Percentiles rank a stretch among this genome's conserved stretches.
Conservation (phyloP, 2,888 invertebrate genomes). For the Melieria picta region DNA sequence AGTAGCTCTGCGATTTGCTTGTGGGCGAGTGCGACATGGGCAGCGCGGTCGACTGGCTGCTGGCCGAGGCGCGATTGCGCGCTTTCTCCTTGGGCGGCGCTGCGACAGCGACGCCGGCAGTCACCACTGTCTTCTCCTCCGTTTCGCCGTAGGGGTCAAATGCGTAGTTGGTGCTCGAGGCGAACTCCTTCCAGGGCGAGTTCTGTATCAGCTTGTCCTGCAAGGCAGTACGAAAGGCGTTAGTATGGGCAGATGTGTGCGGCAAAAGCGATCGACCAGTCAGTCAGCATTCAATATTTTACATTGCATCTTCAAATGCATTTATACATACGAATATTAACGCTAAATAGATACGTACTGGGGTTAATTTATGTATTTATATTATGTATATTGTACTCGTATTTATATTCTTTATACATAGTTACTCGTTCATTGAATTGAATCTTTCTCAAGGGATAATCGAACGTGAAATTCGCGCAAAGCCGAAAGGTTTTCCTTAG, state of each 20-base stretch:
- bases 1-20: slow-evolving; percentile 62
- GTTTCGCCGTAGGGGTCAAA: slow-evolving; percentile 87
- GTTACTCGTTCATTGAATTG: too few relatives aligned
- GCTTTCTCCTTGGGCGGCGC: slow-evolving; percentile 56
- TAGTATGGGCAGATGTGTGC: background rate
- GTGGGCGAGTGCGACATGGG: slow-evolving; percentile 67
- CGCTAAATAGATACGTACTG: background rate
- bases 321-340: slow-evolving; percentile 2
- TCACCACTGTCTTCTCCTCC: slow-evolving; percentile 72
- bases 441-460: too few relatives aligned
- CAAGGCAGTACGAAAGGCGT: slow-evolving; percentile 39
- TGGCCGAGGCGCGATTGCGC: slow-evolving; percentile 52
- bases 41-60: slow-evolving; percentile 58
- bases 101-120: slow-evolving; percentile 45
- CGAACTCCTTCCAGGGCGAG: slow-evolving; percentile 89
- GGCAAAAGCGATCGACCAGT: slow-evolving; percentile 55
- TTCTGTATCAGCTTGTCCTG: slow-evolving; percentile 86
- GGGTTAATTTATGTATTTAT: background rate
- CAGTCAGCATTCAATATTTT: slow-evolving; percentile 57
- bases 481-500: background rate
- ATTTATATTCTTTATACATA: background rate
- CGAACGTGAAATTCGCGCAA: too few relatives aligned
- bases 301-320: background rate
- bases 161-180: slow-evolving; percentile 85
- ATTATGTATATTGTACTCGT: background rate